Base-by-base conservation (phyloP, 2,797 vertebrate genomes). In the Sciurus carolinensis region DNA sequence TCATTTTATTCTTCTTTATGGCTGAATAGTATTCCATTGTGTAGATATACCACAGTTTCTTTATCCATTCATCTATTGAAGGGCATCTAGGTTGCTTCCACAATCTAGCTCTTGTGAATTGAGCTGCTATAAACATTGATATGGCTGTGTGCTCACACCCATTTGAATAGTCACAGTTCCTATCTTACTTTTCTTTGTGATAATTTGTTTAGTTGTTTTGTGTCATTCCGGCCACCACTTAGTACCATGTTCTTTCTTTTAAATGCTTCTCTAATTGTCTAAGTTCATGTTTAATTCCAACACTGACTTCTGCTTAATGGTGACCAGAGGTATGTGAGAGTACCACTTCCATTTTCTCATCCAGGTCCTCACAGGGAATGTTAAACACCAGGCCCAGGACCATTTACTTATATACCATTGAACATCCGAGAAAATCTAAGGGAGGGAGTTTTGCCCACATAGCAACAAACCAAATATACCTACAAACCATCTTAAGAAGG, bases 281-380 rank as follows among this genome's bases (percentile, higher is more conserved):
- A 72, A 90, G 64, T 73, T 88, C 52, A 42, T 91, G 86, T 44
- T 90, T 79, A 95, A 92, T 92, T 91, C 82, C 83, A 52, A 8
- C 4, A 5, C 17, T 76, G 66, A 39, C 24, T 76, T 67, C 42
- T 28, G 54, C 75, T 83, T 93, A 77, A 94, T 81, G 42, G 62
- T 44, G 84, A 36, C 13, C 28, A 30, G 85, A 88, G 33, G 76
- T 26, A 18, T 30, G 39, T 90, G 82, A n/a, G 64, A 83, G 24
- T n/a, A 30, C 30, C 52, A 39, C 0, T 84, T 76, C 47, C 50
- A 5, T 73, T 36, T 50, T 83, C 36, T 82, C 36, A 47, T 72
- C 30, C 47, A 57, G 39, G 20, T 83, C 22, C 5, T 54, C 44
- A 92, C 18, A 50, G 47, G 22, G 22, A 12, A 10, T 73, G 24